phyloP scores from a whole-genome alignment of 1,140 invertebrate genomes.

The Venturia canescens region DNA sequence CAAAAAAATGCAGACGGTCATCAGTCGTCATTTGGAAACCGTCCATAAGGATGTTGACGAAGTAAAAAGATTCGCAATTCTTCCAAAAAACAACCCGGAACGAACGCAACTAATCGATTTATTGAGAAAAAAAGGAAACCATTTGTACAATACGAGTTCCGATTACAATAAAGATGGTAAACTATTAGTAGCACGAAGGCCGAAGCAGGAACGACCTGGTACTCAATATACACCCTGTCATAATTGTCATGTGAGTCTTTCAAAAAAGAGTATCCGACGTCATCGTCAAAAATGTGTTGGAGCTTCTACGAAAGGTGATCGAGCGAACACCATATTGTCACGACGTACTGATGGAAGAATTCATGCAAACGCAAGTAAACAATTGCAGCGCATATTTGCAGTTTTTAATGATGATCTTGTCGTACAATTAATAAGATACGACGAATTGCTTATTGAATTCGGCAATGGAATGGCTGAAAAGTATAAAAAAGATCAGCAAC shows the following conservation, averaged over 20 bases:
- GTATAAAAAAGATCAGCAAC: conserved; percentile 26
- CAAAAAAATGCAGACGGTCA: conserved; percentile 38
- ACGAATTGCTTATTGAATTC: conserved; percentile 45
- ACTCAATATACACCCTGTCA: conserved; percentile 38
- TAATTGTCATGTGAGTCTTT: conserved; percentile 42
- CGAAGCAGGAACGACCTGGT: conserved; percentile 19
- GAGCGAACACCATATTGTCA: background rate
- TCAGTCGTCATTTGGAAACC: conserved; percentile 45
- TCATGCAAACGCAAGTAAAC: conserved; percentile 17
- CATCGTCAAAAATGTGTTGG: conserved; percentile 40
- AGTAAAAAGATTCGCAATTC: conserved; percentile 37
- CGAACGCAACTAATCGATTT: conserved; percentile 35
- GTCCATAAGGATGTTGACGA: conserved; percentile 41
- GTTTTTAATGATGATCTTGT: conserved; percentile 43
- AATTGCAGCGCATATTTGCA: conserved; percentile 33
- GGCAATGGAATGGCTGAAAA: conserved; percentile 50
- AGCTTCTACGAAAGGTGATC: background rate
- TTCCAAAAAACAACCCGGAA: conserved; percentile 31
- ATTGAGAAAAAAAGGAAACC: conserved; percentile 43
- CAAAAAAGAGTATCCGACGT: conserved; percentile 34
- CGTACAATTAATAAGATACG: conserved; percentile 38
- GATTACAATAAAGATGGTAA: conserved; percentile 25
- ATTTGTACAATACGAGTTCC: conserved; percentile 33
- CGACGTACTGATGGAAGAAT: conserved; percentile 29
- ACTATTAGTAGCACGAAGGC: conserved; percentile 41